Conservation (phyloP, 1,140 invertebrate species). For the Mactra quadrangularis region DNA sequence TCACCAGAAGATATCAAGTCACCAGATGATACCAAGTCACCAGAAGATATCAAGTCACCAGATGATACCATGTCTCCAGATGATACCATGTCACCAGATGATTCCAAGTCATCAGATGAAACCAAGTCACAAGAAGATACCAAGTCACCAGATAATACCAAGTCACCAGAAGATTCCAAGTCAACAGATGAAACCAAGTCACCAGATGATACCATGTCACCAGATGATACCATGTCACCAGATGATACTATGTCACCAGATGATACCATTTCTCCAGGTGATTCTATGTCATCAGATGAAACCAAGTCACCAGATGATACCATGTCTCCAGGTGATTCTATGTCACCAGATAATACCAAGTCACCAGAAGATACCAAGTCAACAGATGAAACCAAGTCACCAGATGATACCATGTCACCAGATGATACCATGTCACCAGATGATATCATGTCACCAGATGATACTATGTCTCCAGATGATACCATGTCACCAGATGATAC, state of each 20-base stretch:
- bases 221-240: not conserved
- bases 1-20: no score
- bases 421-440: not conserved
- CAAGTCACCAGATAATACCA: no score
- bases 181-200: not conserved
- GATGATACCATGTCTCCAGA: no score
- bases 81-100: no score
- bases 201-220: not conserved
- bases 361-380: constrained; percentile 6
- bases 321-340: no score
- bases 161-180: not conserved
- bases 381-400: not conserved
- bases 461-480: not conserved
- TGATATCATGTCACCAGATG: constrained; percentile 17
- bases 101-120: no score
- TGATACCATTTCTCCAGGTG: not conserved
- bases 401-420: not conserved
- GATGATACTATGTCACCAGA: not conserved
- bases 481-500: not conserved
- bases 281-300: constrained; percentile 3
- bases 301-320: not conserved
- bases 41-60: no score
- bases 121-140: no score
- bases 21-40: no score
- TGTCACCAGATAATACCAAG: not conserved